Percentiles rank a stretch among this genome's conserved stretches.
Conservation (phyloP, 1,140 invertebrate species). For the Coelopa frigida region DNA sequence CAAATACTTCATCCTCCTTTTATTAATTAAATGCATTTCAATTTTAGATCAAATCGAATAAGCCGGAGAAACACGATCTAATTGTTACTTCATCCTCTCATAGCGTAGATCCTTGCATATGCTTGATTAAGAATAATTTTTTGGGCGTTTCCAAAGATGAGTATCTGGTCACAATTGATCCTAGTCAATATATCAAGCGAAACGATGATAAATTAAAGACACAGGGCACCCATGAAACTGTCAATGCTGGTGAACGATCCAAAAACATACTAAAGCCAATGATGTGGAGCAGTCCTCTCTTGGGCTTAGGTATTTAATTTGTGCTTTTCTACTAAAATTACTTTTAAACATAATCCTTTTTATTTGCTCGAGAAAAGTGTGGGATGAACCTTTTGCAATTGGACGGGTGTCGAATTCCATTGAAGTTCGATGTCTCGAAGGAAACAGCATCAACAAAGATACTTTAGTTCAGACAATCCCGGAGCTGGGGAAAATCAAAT, state of each 20-base stretch:
- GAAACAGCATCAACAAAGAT: constrained; percentile 54
- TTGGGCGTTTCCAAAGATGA: constrained; percentile 38
- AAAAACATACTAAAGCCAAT: constrained; percentile 24
- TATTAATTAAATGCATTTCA: neutral
- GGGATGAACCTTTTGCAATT: constrained; percentile 86
- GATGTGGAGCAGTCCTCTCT: constrained; percentile 28
- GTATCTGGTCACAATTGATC: constrained; percentile 34
- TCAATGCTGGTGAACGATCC: constrained; percentile 15
- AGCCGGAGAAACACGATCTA: constrained; percentile 46
- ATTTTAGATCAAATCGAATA: constrained; percentile 24
- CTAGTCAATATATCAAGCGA: constrained; percentile 18
- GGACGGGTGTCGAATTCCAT: constrained; percentile 73
- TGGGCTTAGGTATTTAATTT: constrained; percentile 24
- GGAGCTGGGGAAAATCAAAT: constrained; percentile 59
- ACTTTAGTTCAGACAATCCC: constrained; percentile 70
- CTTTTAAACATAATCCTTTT: neutral
- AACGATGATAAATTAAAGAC: constrained; percentile 16
- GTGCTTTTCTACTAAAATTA: neutral
- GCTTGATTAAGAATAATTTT: constrained; percentile 48
- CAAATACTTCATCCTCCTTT: constrained; percentile 16
- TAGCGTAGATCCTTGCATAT: constrained; percentile 74
- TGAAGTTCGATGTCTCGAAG: constrained; percentile 73
- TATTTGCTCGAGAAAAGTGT: constrained; percentile 50
- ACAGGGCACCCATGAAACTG: constrained; percentile 1
- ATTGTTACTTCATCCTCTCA: constrained; percentile 75